A percentile compares a stretch with the other conserved stretches of the same genome.
Conservation (phyloP, 1,140 invertebrate species). For the Neodiprion fabricii region DNA sequence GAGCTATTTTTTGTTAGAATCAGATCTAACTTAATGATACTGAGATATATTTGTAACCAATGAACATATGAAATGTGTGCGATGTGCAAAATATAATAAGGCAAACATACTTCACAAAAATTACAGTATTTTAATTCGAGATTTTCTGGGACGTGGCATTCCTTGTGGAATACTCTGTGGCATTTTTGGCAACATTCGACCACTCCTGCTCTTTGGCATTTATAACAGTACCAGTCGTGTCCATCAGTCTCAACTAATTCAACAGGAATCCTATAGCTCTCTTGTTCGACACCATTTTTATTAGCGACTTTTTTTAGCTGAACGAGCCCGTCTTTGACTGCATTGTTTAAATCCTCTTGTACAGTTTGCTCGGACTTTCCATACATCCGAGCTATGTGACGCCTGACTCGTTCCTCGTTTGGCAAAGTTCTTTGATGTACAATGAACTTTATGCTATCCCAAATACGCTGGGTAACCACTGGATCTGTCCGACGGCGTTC, state of each 20-base stretch:
- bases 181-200: constrained; percentile 53
- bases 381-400: constrained; percentile 52
- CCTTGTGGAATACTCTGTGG: constrained; percentile 49
- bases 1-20: constrained; percentile 8
- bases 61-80: too few relatives aligned
- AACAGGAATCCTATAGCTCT: constrained; percentile 45
- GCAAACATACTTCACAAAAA: constrained; percentile 48
- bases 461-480: constrained; percentile 49
- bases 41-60: background rate
- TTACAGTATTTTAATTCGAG: constrained; percentile 42
- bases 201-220: constrained; percentile 49
- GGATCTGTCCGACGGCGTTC: constrained; percentile 50
- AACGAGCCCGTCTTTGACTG: constrained; percentile 49
- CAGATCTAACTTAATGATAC: too few relatives aligned
- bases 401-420: constrained; percentile 49
- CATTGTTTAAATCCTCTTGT: constrained; percentile 49
- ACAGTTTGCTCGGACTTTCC: constrained; percentile 48
- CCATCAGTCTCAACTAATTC: constrained; percentile 37
- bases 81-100: background rate
- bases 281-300: constrained; percentile 51
- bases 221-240: constrained; percentile 55
- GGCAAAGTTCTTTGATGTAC: constrained; percentile 54
- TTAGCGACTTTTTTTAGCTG: constrained; percentile 48
- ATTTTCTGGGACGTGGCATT: constrained; percentile 41
- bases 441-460: constrained; percentile 54